Evolutionary conservation across 1,140 invertebrate species (phyloP), one percentile per base, ranked within the genome.

Genomic region (Anoplophora glabripennis): DNA sequence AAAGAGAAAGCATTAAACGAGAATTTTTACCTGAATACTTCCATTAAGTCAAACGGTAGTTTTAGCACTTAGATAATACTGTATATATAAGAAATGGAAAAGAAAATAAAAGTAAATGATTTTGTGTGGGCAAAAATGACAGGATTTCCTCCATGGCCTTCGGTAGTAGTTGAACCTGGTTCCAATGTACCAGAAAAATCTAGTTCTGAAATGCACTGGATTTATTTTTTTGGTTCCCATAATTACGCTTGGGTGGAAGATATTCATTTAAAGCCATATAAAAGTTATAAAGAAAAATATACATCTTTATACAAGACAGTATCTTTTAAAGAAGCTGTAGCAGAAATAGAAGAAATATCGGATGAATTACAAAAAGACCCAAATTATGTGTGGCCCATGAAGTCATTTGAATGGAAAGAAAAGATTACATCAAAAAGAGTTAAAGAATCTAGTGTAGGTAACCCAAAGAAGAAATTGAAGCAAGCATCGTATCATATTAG

Each of bases 241-340:
- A 95, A 96, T 76, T 96, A 90, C 83, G 92, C 89, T 7, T 96
- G 92, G 92, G 92, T 97, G 64, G 92, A 94, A 76, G 86, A 91
- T 62, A 80, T 84, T 40, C 88, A 89, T 68, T 86, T 96, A 15
- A 92, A 93, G 72, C 89, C 87, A 0, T 96, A 95, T 72, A 80
- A 85, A 33, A 83, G 89, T 62, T 89, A 83, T 74, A 94, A 92
- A 77, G 88, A 92, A 35, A 85, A 89, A 64, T 80, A 92, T 47
- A 83, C 85, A 14, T 89, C 89, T 71, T 83, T 86, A 14, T 88
- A 86, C 71, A 94, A 95, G 75, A 86, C 88, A 5, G 78, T 80
- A 7, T 80, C 82, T 1, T 95, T 95, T 71, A 90, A 90, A 73
- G 89, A 93, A 60, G 94, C 93, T 7, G 81, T 94, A 60, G 82